Conservation (phyloP, 2,113 vertebrate genomes). For the Vidua macroura region DNA sequence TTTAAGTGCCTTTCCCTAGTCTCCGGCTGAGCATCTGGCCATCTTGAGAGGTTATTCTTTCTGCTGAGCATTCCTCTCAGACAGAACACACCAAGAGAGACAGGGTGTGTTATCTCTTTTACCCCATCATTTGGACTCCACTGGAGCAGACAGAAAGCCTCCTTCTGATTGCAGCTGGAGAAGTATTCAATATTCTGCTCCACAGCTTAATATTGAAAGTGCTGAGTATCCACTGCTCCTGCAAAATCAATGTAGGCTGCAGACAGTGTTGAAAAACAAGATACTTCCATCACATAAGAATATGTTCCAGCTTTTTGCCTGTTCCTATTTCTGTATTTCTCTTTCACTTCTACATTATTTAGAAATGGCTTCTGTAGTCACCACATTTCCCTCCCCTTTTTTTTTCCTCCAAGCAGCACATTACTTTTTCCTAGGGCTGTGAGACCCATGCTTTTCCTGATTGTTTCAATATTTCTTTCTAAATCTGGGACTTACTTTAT, state of each 20-base stretch:
- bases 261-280: neutral
- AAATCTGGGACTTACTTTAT: neutral
- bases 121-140: neutral
- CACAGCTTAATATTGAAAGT: neutral
- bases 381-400: neutral
- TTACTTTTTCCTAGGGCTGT: conserved; percentile 17
- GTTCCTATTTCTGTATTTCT: conserved; percentile 15
- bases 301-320: neutral
- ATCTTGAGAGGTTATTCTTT: neutral
- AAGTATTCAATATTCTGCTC: neutral
- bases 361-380: conserved; percentile 1
- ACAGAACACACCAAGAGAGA: neutral
- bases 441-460: neutral
- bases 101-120: neutral
- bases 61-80: neutral
- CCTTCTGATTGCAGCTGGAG: neutral
- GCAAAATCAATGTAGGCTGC: conserved; percentile 17
- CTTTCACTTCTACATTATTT: neutral
- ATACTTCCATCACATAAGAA: neutral
- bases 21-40: neutral
- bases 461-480: conserved; percentile 13
- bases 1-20: neutral
- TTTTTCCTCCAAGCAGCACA: neutral
- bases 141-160: neutral
- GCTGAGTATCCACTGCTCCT: neutral